Evolutionary conservation across 2,113 vertebrate species (phyloP).

Genomic region (Todiramphus saurophagus): DNA sequence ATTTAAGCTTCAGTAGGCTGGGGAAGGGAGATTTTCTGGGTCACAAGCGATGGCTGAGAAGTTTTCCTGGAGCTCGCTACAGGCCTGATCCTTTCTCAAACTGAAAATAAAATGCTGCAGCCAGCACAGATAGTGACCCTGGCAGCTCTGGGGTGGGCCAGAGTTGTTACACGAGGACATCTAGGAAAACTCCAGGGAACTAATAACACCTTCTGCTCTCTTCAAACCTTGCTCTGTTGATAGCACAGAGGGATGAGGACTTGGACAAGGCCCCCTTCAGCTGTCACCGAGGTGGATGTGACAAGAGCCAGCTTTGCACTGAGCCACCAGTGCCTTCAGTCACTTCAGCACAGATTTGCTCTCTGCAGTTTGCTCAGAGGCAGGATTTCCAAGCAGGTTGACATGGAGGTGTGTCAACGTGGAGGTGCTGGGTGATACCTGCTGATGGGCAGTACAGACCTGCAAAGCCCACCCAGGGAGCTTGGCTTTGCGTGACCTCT

Average conservation of each 20-base stretch:
- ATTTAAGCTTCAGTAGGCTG: slow-evolving; percentile 8
- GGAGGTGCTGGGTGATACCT: not conserved
- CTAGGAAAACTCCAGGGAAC: not conserved
- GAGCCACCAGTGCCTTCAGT: not conserved
- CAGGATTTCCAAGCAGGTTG: not conserved
- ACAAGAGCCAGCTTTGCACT: not conserved
- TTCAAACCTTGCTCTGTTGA: not conserved
- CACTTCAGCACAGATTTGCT: not conserved
- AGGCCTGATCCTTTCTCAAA: not conserved
- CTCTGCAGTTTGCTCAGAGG: not conserved
- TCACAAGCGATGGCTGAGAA: slow-evolving; percentile 4
- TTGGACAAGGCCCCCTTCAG: not conserved
- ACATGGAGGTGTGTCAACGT: not conserved
- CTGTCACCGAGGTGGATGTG: not conserved
- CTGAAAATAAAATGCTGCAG: not conserved
- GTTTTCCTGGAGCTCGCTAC: not conserved
- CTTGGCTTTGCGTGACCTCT: rapidly evolving
- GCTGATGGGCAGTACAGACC: not conserved
- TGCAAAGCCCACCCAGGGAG: not conserved
- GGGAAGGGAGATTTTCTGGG: slow-evolving; percentile 19
- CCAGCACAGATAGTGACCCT: rapidly evolving
- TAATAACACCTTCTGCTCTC: not conserved
- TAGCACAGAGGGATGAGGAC: not conserved
- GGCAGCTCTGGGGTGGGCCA: not conserved
- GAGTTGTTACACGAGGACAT: not conserved